phyloP scores from a whole-genome alignment of 64 coral and sea anemone genomes.

The Acropora yongei region DNA sequence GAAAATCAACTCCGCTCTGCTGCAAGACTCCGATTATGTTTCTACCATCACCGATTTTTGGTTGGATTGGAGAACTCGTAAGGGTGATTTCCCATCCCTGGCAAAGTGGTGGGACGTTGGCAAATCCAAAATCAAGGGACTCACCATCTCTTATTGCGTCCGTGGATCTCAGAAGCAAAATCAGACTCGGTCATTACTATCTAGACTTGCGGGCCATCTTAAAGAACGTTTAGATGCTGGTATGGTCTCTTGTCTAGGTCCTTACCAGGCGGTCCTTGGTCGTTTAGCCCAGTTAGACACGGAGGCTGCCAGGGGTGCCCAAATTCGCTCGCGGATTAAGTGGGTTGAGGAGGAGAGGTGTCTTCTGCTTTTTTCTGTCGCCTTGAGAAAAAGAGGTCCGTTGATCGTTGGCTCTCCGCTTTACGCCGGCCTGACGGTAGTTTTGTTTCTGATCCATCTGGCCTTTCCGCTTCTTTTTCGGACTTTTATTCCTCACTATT shows the following conservation, averaged over 20 bases:
- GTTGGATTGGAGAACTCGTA: constrained; percentile 11
- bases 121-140: constrained; percentile 3
- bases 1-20: constrained; percentile 47
- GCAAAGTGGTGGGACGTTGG: constrained; percentile 54
- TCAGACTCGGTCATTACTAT: background rate
- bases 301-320: constrained; percentile 14
- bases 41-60: constrained; percentile 21
- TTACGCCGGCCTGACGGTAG: background rate
- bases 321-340: constrained; percentile 20
- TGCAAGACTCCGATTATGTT: constrained; percentile 9
- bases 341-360: constrained; percentile 62
- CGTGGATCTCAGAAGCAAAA: no score
- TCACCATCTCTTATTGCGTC: background rate
- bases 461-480: background rate
- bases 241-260: background rate
- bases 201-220: background rate
- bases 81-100: constrained; percentile 12
- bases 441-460: background rate
- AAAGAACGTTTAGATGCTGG: background rate
- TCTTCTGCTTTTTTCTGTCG: constrained; percentile 40
- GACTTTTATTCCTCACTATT: background rate
- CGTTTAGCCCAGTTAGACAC: background rate
- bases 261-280: background rate
- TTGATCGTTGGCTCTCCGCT: background rate
- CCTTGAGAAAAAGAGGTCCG: constrained; percentile 3